Evolutionary conservation across 2,888 invertebrate species (phyloP), one percentile per base, ranked within the genome.

Genomic region (Chymomyza fuscimana): DNA sequence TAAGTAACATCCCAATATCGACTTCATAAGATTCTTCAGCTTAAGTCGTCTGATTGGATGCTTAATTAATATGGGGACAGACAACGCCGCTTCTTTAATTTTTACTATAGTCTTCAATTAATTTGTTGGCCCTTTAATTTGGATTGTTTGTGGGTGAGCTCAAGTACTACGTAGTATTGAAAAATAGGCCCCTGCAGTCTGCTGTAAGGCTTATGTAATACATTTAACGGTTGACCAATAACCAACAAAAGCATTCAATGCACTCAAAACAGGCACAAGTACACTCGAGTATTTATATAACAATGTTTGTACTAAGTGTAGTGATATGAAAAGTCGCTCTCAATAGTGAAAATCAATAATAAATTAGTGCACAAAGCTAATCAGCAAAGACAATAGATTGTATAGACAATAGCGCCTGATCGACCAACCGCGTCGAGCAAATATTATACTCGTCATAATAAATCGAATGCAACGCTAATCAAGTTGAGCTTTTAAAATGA

Each of bases 311-410:
- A 12, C 12, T 10, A 46, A 56, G 19, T 19, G 6, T 58, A 12
- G 40, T 46, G 54, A 5, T 32, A 59, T 10, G 15, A 65, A 63
- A 70, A 65, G 36, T 69, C 65, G 25, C 63, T 70, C n/a, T 67
- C 22, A 36, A 60, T 63, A 69, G 64, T 62, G 65, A 69, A 72
- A 60, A 73, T 73, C 67, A 75, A 78, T 71, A 71, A 29, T 12
- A 66, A 78, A 69, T 72, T 59, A 72, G 76, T 74, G 68, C 79
- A 67, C 65, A 62, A 16, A 36, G 67, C 74, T 73, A 79, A 79
- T 76, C 79, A 74, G 62, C 62, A 60, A 12, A 76, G 70, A 72
- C 78, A 78, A 79, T 76, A 67, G 25, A n/a, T n/a, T 46, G 12
- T 12, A 46, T 46, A 46, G 40, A 68, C 52, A 71, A 61, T 25